Conservation (phyloP, 2,888 invertebrate species). For the Kryphioiulus occultus region DNA sequence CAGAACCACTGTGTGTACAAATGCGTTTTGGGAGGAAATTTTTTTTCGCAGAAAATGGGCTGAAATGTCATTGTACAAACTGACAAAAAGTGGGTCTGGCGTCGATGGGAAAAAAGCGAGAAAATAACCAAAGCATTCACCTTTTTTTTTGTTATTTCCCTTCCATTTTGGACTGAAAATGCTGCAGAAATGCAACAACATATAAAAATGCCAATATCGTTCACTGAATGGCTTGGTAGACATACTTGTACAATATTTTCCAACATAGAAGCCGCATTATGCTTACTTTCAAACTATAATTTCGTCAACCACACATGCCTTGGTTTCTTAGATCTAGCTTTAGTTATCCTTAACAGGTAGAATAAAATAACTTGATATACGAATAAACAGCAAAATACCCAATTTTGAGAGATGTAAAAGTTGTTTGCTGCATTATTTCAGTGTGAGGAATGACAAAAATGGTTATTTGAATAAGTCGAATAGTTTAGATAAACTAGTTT, state of each 20-base stretch:
- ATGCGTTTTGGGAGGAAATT: neutral
- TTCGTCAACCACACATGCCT: too few species aligned
- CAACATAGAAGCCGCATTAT: too few species aligned
- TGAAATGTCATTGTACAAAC: neutral
- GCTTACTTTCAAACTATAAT: too few species aligned
- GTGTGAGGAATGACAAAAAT: too few species aligned
- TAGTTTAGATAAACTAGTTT: too few species aligned
- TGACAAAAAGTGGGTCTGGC: conserved; percentile 13
- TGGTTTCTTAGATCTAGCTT: too few species aligned
- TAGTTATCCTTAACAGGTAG: too few species aligned
- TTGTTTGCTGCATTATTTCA: too few species aligned
- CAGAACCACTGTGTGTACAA: conserved; percentile 12
- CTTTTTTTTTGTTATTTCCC: neutral
- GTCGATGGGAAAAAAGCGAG: neutral
- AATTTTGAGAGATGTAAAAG: too few species aligned
- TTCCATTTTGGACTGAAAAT: neutral
- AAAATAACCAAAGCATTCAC: neutral
- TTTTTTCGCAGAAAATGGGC: neutral
- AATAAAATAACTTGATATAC: too few species aligned
- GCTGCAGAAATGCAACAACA: neutral
- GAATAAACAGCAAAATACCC: too few species aligned
- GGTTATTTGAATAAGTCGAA: too few species aligned
- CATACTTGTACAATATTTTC: neutral
- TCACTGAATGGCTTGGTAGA: neutral
- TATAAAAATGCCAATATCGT: neutral